phyloP scores from a whole-genome alignment of 2,888 invertebrate species.

The Orgyia antiqua region DNA sequence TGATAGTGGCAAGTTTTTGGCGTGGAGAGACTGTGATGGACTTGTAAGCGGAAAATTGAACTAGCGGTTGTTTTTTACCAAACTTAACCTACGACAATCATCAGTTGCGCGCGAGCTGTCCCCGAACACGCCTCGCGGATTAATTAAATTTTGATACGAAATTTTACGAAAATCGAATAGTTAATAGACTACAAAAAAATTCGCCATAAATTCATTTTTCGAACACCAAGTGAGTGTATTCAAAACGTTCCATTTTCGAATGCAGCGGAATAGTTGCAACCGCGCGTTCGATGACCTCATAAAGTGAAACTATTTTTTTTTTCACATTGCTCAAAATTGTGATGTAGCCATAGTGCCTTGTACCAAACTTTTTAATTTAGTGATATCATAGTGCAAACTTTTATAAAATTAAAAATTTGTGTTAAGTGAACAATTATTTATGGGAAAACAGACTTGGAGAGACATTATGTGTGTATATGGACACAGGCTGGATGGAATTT shows the following conservation, averaged over 20 bases:
- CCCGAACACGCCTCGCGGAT: constrained; percentile 57
- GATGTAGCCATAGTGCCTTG: constrained; percentile 69
- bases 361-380: constrained; percentile 60
- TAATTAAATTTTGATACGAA: constrained; percentile 40
- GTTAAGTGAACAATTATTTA: constrained; percentile 51
- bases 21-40: constrained; percentile 47
- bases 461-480: constrained; percentile 51
- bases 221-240: constrained; percentile 40
- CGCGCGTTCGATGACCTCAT: constrained; percentile 57
- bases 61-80: constrained; percentile 68
- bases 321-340: constrained; percentile 71
- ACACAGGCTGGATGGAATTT: constrained; percentile 45
- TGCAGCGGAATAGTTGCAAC: constrained; percentile 40
- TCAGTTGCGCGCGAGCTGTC: constrained; percentile 74
- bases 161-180: no score
- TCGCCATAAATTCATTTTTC: constrained; percentile 44
- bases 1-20: constrained; percentile 45
- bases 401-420: constrained; percentile 38
- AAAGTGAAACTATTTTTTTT: constrained; percentile 52
- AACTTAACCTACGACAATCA: constrained; percentile 74
- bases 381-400: constrained; percentile 72
- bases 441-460: constrained; percentile 26
- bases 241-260: constrained; percentile 49
- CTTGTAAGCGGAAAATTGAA: constrained; percentile 63
- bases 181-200: no score